Evolutionary conservation across 2,797 vertebrate species (phyloP), one percentile per base, ranked within the genome.

Genomic region (Peromyscus melanophrys): DNA sequence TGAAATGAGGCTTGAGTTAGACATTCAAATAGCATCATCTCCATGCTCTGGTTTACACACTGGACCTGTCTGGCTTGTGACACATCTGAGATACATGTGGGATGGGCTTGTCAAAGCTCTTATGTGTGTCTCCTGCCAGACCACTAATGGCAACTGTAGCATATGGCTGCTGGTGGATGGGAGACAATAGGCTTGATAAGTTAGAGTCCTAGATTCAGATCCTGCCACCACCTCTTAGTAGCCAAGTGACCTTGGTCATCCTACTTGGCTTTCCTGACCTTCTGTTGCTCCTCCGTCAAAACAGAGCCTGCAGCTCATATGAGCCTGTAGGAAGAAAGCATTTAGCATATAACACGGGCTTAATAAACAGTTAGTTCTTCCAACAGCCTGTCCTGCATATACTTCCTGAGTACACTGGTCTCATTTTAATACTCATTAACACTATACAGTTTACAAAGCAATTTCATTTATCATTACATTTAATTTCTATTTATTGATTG

Each of bases 401-500:
- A 40, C 21, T 71, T 55, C 90, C 73, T 17, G 2, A 86, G 25
- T 49, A 23, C 27, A 13, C 10, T 49, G 17, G 46, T 57, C 46
- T 89, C 21, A 55, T 90, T 91, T 86, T 92, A 96, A 49, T 90
- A 81, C 84, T 81, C 80, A 37, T 90, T 80, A 85, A 37, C 82
- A 43, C 63, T 78, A 16, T n/a, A 78, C 4, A 34, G 49, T 92
- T 93, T 95, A 75, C 57, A 96, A 85, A 92, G 65, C 91, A 92
- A 0, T 96, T 92, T 84, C 52, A 83, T 49, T 43, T 80, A 86
- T 89, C 86, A 78, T 88, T 90, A 55, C 31, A 52, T 78, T 83
- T 96, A 94, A 86, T 83, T 83, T 89, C 63, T 92, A 52, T 89
- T 49, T 96, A 96, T 94, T 83, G 78, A 85, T 69, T 59, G 86